Base-by-base conservation (phyloP, 2,888 invertebrate species). In the Eupithecia dodoneata region DNA sequence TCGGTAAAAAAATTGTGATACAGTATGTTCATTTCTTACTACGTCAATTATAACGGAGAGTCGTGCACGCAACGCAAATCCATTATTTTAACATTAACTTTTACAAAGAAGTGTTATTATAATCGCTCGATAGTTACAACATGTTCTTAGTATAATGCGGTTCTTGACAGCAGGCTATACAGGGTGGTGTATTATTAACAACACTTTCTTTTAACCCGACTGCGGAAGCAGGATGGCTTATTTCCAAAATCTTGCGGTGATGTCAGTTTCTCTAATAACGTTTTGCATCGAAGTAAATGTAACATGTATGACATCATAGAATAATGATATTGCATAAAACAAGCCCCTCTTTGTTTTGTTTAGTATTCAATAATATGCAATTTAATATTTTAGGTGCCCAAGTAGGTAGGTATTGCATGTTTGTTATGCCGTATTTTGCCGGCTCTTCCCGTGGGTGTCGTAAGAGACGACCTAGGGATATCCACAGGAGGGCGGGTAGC, bases 21-120 rank as follows among this genome's bases (percentile, higher is more conserved):
- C 73, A 30, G 30, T 73, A 2, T 72, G 45, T 44, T 52, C 12
- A 72, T 52, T 63, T 70, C 12, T 59, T 72, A 47, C 52, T 65
- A 55, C 72, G 72, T n/a, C 30, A 30, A 42, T 15, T 44, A 9
- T 76, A 80, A 67, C 75, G 77, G 75, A 74, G 71, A 67, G 71
- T 49, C 30, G 44, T 74, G 67, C 81, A 80, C 76, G 77, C 81
- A 81, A 76, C 71, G 18, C 67, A 66, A 67, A 71, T 79, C 81
- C 82, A 87, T 88, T 86, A 87, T 86, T 83, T 86, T 72, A 83
- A 82, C 86, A 88, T 88, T 87, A 87, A 82, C 84, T 84, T 84
- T 83, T 85, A 84, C 82, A 82, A 85, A 84, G 81, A 83, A 85
- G 81, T 78, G 78, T 83, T 82, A 82, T 80, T 83, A 80, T 81